Evolutionary conservation across 1,140 invertebrate species (phyloP), one percentile per base, ranked within the genome.

Genomic region (Drosophila subpulchrella): DNA sequence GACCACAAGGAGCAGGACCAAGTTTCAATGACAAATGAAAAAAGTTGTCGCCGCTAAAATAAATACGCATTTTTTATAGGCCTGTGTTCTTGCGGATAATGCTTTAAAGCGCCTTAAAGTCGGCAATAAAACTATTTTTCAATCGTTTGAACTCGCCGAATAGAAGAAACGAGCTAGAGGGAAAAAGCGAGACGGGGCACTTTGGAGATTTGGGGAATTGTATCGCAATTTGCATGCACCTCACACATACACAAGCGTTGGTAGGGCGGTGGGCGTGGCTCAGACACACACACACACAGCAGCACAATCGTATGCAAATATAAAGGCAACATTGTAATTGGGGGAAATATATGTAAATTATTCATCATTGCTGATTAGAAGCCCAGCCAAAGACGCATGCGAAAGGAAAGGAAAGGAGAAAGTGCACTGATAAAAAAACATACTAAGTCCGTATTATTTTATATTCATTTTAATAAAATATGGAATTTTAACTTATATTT

Each of bases 281-380:
- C 46, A 12, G 20, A 20, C 41, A 58, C 34, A 39, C 75, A 58
- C 20, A 44, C 42, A 47, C 50, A 47, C 24, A 27, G 32, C 24
- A 48, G 39, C 58, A 53, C 55, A 70, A 60, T 57, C 57, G 66
- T 84, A 89, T 84, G 81, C 85, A 89, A 89, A 89, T 89, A 89
- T 89, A 89, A 90, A 85, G 88, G 81, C 81, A 89, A 81, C 81
- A 90, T 74, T 90, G 84, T 91, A 91, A 83, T 91, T 85, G 78
- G 90, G 74, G 80, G 60, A 90, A 91, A 86, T 90, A 86, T 91
- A 91, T 91, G 90, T 78, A 90, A 90, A 91, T 91, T 91, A 89
- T 91, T 91, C 89, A 91, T 91, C 89, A 91, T 91, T 91, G 90
- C 84, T 91, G 89, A 91, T 91, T 90, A 91, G 90, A 91, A 91